A percentile compares a stretch with the other conserved stretches of the same genome.
phyloP scores from a whole-genome alignment of 1,140 invertebrate species.

The Polypedilum vanderplanki region DNA sequence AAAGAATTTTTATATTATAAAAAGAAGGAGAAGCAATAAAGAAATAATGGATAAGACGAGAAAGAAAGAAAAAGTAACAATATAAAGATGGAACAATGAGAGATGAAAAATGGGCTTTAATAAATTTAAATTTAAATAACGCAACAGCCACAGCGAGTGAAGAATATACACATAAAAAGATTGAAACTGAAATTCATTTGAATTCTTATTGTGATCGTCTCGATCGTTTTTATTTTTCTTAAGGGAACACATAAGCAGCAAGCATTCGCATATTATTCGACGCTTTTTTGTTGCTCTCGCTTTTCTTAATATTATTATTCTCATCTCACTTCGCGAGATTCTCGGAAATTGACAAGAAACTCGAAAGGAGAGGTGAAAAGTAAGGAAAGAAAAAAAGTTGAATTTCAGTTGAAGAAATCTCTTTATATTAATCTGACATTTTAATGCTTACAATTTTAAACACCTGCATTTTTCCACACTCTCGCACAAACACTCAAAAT shows the following conservation, averaged over 20 bases:
- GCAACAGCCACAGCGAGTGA: not conserved
- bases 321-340: not conserved
- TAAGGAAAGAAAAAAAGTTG: not conserved
- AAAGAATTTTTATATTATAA: not conserved
- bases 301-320: not conserved
- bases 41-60: not conserved
- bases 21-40: not conserved
- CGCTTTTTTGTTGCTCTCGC: not conserved
- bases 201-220: conserved; percentile 18
- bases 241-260: not conserved
- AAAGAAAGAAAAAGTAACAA: not conserved
- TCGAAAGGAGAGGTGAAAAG: not conserved
- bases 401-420: not conserved
- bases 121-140: conserved; percentile 25
- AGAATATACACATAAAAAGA: conserved; percentile 2
- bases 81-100: conserved; percentile 2
- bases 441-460: conserved; percentile 26
- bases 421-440: conserved; percentile 26
- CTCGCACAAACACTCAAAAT: not conserved
- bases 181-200: conserved; percentile 14
- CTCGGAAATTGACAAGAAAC: conserved; percentile 15
- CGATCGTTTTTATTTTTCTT: not conserved
- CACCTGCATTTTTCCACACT: not conserved
- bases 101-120: conserved; percentile 24
- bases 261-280: conserved; percentile 5